Base-by-base conservation (phyloP, 2,888 invertebrate genomes). In the Oxycera nigricornis region DNA sequence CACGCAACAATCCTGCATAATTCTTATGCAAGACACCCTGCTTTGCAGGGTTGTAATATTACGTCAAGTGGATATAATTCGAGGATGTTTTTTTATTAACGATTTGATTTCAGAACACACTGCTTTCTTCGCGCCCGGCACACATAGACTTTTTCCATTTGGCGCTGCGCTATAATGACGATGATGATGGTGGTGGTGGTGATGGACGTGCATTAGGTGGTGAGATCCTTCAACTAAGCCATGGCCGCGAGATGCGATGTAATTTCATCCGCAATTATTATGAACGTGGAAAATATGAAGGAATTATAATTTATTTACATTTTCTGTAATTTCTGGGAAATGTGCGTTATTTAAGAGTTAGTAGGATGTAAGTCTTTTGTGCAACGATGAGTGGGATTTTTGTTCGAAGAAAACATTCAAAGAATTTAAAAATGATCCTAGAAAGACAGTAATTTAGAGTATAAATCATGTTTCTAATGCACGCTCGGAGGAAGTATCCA, bases 221-320 rank as follows among this genome's bases (percentile, higher is more conserved):
- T n/a, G n/a, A 46, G 46, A 17, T 7, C 46, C 46, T 46, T 46
- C 14, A 14, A 46, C 3, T 57, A 28, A 55, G 35, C 52, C 46
- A 52, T 52, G 70, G 31, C 46, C 72, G 28, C 41, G 50, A 35
- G 24, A 68, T n/a, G 22, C 46, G 72, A 75, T 75, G 73, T 75
- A 75, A 75, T 75, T 73, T 75, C 68, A 75, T 75, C 75, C 68
- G 57, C 72, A 50, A 73, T 73, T 73, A 73, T 73, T 73, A 73
- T 65, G 73, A 65, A 67, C 52, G 65, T 28, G 30, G 28, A 28
- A 28, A 28, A 17, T 61, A 61, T 61, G 28, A 41, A 65, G 9
- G 39, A 39, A 39, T 35, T 65, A 39, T 39, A 31, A 31, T 65
- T 65, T 65, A 65, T 65, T 39, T 65, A 22, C 24, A 17, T 20